Base-by-base conservation (phyloP, 1,140 invertebrate genomes). In the Ips nitidus region DNA sequence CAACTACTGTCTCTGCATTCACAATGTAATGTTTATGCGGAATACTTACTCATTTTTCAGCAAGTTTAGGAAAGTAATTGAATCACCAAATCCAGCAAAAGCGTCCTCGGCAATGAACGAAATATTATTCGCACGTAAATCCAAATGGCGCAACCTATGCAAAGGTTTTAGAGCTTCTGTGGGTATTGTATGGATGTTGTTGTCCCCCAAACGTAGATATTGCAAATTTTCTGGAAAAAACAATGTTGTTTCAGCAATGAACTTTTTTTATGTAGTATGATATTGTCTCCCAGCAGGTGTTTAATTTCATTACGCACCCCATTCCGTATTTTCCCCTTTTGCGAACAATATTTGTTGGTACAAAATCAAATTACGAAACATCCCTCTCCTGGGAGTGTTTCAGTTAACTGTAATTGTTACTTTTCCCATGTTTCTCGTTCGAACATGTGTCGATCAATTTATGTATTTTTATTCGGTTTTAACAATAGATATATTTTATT, bases 41-140 rank as follows among this genome's bases (percentile, higher is more conserved):
- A 58, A 7, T 41, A 82, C 82, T 89, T 84, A 95, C 94, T 91
- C 89, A 81, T 97, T 96, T 81, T 95, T 94, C 75, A 95, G 93
- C 42, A 97, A 81, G 78, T 94, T 94, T 3, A 97, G 86, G 81
- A 94, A 95, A 2, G 94, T 94, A 53, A 97, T 91, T 1, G 92
- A 93, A 79, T 93, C 91, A n/a, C 94, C 94, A 75, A 91, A 96
- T 37, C 91, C 90, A n/a, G 89, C 86, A 79, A 97, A 96, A 1
- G 92, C 91, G 75, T 95, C 92, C 71, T 95, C 93, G 4, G 86
- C 84, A 41, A 97, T 87, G 45, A 85, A 83, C 39, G 88, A 90
- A 66, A 97, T 95, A 75, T 94, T 94, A 79, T 96, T 97, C 7
- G 90, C 87, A 70, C 91, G 86, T 4, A 97, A 83, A 79, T 97